These are phyloP conservation scores for Scopus umbretta DNA, from an alignment of 2,113 vertebrate genomes.

Conservation along the genomic window DNA sequence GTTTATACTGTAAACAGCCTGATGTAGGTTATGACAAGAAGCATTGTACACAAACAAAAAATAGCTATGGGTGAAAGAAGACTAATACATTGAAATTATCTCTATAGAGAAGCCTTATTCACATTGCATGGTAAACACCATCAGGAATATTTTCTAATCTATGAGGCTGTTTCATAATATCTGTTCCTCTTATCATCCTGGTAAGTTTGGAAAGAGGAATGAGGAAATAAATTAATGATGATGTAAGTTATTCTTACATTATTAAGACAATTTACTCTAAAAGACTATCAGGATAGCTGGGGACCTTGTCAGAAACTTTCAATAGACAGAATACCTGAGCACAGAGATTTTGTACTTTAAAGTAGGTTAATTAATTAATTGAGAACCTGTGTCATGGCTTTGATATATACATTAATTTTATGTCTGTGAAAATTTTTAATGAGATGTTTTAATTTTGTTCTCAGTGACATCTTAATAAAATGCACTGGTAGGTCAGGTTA, in stretches of 20 bases:
- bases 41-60: background rate
- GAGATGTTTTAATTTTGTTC: conserved; percentile 50
- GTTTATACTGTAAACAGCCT: conserved; percentile 39
- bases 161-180: background rate
- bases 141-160: background rate
- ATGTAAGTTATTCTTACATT: background rate
- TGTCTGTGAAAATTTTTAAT: conserved; percentile 38
- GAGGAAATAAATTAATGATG: background rate
- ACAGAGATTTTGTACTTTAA: conserved; percentile 23
- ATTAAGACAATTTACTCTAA: background rate
- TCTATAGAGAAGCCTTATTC: background rate
- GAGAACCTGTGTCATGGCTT: background rate
- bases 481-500: background rate
- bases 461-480: conserved; percentile 39
- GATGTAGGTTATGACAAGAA: background rate
- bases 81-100: background rate
- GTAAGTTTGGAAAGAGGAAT: background rate
- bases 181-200: background rate
- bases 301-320: conserved; percentile 33
- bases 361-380: conserved; percentile 57
- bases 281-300: background rate
- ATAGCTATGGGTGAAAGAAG: background rate
- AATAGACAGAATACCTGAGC: background rate
- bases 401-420: conserved; percentile 53
- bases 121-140: background rate